Conservation (phyloP, 2,888 invertebrate genomes). For the Diploptera punctata region DNA sequence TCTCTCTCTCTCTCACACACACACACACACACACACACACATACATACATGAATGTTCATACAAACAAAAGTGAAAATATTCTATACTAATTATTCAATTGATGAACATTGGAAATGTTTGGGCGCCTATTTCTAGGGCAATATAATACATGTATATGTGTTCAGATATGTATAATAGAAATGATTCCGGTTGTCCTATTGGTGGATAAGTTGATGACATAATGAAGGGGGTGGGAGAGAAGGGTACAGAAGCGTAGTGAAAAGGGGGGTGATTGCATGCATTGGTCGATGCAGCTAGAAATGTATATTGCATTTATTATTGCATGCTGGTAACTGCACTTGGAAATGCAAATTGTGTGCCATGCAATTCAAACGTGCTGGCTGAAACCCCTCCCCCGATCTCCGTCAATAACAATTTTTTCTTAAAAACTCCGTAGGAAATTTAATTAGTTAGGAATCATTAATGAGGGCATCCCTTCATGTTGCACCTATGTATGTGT, state of each 20-base stretch:
- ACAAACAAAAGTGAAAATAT: constrained; percentile 23
- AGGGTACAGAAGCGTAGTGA: constrained; percentile 4
- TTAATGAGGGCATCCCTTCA: too few species aligned
- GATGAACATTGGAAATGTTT: constrained; percentile 27
- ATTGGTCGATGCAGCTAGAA: constrained; percentile 32
- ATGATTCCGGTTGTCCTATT: constrained; percentile 24
- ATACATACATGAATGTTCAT: not conserved
- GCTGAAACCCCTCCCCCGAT: too few species aligned
- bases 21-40: not conserved
- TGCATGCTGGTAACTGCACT: constrained; percentile 1
- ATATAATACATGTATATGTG: constrained; percentile 13
- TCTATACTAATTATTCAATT: constrained; percentile 28
- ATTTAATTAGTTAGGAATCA: too few species aligned
- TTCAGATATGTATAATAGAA: constrained; percentile 7
- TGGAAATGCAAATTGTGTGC: constrained; percentile 11
- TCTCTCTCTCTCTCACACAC: too few species aligned
- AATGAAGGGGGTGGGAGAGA: constrained; percentile 18
- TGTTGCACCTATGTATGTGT: too few species aligned
- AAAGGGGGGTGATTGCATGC: constrained; percentile 28
- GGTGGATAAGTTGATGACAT: constrained; percentile 25
- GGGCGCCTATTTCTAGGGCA: constrained; percentile 17
- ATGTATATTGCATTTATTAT: constrained; percentile 31
- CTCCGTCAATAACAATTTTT: too few species aligned
- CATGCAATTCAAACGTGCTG: not conserved
- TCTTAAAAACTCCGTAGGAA: too few species aligned